These are phyloP conservation scores for Tetramorium alpestre DNA, from an alignment of 1,140 invertebrate genomes.

Conservation along the genomic window DNA sequence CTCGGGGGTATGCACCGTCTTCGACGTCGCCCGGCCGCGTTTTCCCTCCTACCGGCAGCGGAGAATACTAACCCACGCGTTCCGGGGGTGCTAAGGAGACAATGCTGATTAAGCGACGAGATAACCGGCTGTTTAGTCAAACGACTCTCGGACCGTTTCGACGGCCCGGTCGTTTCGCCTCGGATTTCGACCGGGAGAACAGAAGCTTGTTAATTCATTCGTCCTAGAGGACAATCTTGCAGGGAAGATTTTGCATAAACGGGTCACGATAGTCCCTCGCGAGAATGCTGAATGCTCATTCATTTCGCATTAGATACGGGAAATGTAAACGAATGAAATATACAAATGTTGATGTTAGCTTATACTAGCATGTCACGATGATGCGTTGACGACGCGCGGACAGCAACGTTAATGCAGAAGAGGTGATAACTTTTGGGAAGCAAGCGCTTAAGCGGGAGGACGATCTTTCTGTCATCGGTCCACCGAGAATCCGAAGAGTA, in stretches of 20 bases:
- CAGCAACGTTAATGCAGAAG: not conserved
- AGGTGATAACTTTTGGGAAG: not conserved
- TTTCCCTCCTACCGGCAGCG: slow-evolving; percentile 22
- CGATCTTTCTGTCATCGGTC: slow-evolving; percentile 37
- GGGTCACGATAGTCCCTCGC: not conserved
- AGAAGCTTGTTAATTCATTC: slow-evolving; percentile 43
- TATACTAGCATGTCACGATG: not conserved
- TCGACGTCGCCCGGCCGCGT: not conserved
- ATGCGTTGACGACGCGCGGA: not conserved
- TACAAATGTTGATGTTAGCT: not conserved
- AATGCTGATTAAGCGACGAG: slow-evolving; percentile 83
- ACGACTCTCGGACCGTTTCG: slow-evolving; percentile 62
- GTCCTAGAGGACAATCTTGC: not conserved
- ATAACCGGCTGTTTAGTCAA: slow-evolving; percentile 78
- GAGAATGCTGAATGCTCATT: not conserved
- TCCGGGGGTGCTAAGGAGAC: slow-evolving; percentile 77
- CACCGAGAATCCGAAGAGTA: slow-evolving; percentile 2
- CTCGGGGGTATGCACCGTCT: slow-evolving; percentile 67
- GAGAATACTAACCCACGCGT: slow-evolving; percentile 28
- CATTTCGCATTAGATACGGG: not conserved
- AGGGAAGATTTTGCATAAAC: not conserved
- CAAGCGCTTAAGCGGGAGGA: not conserved
- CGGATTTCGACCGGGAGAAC: slow-evolving; percentile 17
- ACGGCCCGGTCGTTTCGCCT: slow-evolving; percentile 50
- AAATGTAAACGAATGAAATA: not conserved